Evolutionary conservation across 2,888 invertebrate genomes (phyloP), one percentile per base, ranked within the genome.

Genomic region (Pocota personata): DNA sequence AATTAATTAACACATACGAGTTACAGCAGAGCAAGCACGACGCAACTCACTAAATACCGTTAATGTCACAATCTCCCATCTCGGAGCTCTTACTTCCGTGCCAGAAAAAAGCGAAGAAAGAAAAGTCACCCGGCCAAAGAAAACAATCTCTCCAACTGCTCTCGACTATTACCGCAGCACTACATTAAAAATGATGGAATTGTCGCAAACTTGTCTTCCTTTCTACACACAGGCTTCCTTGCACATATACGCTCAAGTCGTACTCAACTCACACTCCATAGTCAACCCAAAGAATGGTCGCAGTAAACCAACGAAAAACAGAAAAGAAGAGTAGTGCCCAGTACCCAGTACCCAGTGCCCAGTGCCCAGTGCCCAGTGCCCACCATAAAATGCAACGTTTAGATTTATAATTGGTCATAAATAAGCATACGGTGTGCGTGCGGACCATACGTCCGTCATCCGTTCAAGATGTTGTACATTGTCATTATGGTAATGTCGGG

Each of bases 321-420:
- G 24, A 46, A 67, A 67, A 58, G 40, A 48, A 78, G 37, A 57
- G 60, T 72, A 67, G 67, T 82, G 71, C 35, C 71, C 82, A 67
- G 73, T 72, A 76, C 76, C 86, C 82, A 86, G n/a, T n/a, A n/a
- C n/a, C n/a, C n/a, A n/a, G n/a, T n/a, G n/a, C n/a, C n/a, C n/a
- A n/a, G n/a, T n/a, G n/a, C n/a, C n/a, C n/a, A 67, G 67, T 82
- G 71, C 35, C 71, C 82, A 67, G 73, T 72, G 80, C 76, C 86
- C 82, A 86, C 82, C 76, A 86, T 77, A 86, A 86, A 86, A 86
- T 86, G 72, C 86, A 82, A 76, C 86, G 82, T 86, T 86, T 86
- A 86, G 86, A 86, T 86, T 86, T 86, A 86, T 86, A 86, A 86
- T 86, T 86, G 86, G 82, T 86, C 86, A 80, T 86, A 86, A 82